Percentiles rank a stretch among this genome's conserved stretches.
These are phyloP conservation scores for Fringilla coelebs DNA, from an alignment of 2,797 vertebrate species.

Conservation along the genomic window DNA sequence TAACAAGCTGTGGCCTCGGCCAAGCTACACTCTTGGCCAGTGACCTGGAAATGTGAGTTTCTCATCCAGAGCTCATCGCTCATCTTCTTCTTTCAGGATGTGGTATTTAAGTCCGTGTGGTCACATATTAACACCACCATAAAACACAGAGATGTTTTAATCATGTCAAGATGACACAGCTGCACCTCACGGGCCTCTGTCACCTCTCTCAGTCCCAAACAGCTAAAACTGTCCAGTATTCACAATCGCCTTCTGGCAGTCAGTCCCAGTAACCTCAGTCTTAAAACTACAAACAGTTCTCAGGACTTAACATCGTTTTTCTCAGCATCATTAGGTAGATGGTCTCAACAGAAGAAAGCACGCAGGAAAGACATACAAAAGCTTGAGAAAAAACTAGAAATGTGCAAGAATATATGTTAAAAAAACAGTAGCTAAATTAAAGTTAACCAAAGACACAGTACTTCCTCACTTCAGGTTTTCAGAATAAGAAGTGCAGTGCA, in stretches of 20 bases:
- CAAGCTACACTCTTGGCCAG: background rate
- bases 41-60: slow-evolving; percentile 27
- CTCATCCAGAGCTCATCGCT: background rate
- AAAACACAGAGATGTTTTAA: background rate
- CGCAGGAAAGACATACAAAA: background rate
- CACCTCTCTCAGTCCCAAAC: background rate
- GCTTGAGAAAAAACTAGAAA: background rate
- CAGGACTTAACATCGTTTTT: background rate
- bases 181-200: background rate
- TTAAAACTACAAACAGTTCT: background rate
- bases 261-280: background rate
- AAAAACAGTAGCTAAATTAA: background rate
- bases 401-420: background rate
- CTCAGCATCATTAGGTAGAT: background rate
- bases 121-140: background rate
- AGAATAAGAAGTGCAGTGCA: background rate
- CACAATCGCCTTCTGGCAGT: background rate
- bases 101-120: background rate
- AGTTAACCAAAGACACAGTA: background rate
- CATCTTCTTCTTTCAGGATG: background rate
- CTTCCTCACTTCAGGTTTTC: background rate
- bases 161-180: background rate
- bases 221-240: background rate
- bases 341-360: background rate
- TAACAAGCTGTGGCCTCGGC: background rate